Conservation (phyloP, 2,888 invertebrate species). For the Pycnomerus fuliginosus region DNA sequence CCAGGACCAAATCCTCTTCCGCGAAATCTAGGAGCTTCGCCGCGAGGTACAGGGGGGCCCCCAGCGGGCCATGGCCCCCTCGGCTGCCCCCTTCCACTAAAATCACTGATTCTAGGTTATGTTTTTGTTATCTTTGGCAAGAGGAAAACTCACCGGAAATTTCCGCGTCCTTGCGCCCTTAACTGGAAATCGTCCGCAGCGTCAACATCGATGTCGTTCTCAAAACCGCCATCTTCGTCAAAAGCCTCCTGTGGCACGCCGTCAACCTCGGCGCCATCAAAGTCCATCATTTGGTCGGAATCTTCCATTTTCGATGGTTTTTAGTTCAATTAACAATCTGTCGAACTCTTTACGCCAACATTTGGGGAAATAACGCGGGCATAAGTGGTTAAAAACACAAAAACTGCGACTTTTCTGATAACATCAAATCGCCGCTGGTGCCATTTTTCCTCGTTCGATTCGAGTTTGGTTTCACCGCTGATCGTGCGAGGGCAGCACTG, state of each 20-base stretch:
- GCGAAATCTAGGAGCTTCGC: conserved; percentile 63
- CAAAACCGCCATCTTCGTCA: conserved; percentile 45
- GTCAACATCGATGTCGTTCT: conserved; percentile 51
- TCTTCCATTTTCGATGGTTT: conserved; percentile 19
- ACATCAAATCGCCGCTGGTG: too few relatives aligned
- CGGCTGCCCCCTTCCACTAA: conserved; percentile 47
- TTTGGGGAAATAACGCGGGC: too few relatives aligned
- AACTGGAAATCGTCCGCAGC: conserved; percentile 55
- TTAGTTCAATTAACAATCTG: conserved; percentile 5
- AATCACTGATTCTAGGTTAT: conserved; percentile 10
- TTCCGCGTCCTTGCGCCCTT: conserved; percentile 53
- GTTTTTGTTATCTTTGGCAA: not conserved
- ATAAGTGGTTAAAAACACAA: too few relatives aligned
- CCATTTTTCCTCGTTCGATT: too few relatives aligned
- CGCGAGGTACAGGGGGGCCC: conserved; percentile 51
- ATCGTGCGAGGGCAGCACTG: too few relatives aligned
- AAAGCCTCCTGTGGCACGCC: conserved; percentile 39
- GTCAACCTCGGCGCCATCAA: conserved; percentile 21
- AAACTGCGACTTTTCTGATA: too few relatives aligned
- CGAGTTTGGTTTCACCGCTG: too few relatives aligned
- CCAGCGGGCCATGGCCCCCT: conserved; percentile 45
- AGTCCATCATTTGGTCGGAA: conserved; percentile 24
- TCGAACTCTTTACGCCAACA: too few relatives aligned
- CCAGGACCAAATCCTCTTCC: conserved; percentile 66
- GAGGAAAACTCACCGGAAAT: conserved; percentile 52